phyloP scores from a whole-genome alignment of 2,113 vertebrate genomes.

The Carettochelys insculpta region DNA sequence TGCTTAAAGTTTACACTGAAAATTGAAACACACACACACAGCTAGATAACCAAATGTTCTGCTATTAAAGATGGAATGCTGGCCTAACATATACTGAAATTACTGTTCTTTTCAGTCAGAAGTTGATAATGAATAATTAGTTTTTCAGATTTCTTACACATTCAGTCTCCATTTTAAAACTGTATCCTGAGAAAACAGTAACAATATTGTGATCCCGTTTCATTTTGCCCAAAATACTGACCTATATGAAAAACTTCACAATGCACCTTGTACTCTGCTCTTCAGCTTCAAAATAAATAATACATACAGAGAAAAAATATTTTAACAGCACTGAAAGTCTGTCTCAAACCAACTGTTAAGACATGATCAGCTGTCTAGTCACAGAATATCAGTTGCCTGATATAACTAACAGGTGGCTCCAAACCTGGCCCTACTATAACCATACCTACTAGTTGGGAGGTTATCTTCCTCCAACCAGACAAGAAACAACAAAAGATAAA shows the following conservation, averaged over 20 bases:
- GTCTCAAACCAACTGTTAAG: slow-evolving; percentile 9
- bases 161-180: not conserved
- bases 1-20: not conserved
- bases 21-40: not conserved
- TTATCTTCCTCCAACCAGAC: not conserved
- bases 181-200: not conserved
- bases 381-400: not conserved
- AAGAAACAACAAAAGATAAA: not conserved
- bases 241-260: not conserved
- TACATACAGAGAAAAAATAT: not conserved
- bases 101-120: not conserved
- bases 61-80: not conserved
- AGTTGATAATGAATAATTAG: not conserved
- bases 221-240: not conserved
- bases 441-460: not conserved
- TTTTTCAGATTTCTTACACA: not conserved
- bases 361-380: slow-evolving; percentile 30
- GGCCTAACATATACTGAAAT: not conserved
- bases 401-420: not conserved
- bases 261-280: not conserved
- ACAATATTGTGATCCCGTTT: not conserved
- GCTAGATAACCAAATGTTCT: not conserved
- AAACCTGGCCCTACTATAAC: not conserved
- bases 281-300: not conserved
- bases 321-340: not conserved